Conservation (phyloP, 2,797 vertebrate species). For the Cyclura pinguis region DNA sequence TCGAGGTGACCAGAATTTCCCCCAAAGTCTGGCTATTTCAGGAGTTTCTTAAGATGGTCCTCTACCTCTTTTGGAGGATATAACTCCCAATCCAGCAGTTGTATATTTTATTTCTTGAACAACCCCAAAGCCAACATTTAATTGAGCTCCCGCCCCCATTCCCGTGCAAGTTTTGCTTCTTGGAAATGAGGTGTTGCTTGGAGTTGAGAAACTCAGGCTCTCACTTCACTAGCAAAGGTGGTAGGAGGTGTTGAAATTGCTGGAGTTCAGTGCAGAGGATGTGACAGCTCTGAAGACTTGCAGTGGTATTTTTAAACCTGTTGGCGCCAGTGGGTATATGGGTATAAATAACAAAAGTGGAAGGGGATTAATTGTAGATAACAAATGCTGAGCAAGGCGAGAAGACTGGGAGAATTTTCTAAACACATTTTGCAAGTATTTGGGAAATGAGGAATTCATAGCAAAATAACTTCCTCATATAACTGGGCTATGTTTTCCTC, state of each 20-base stretch:
- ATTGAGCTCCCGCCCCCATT: no score
- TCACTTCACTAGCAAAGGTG: neutral
- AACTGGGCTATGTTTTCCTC: neutral
- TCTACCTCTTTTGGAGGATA: neutral
- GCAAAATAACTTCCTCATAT: neutral
- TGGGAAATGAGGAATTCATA: neutral
- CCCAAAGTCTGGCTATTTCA: neutral
- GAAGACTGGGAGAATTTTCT: neutral
- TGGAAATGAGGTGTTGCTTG: neutral
- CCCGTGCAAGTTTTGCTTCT: neutral
- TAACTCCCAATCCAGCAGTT: neutral
- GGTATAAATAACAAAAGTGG: neutral
- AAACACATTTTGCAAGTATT: neutral
- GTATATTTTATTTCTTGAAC: neutral
- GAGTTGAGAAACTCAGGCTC: neutral
- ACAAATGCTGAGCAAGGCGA: neutral
- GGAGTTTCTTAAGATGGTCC: neutral
- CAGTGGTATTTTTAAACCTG: neutral
- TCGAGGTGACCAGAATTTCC: neutral
- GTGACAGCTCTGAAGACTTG: slow-evolving; percentile 5
- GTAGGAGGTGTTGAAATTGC: neutral
- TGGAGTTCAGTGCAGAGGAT: neutral
- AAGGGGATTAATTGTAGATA: neutral
- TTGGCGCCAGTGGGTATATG: neutral
- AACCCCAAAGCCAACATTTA: neutral